These are phyloP conservation scores for Pandion haliaetus DNA, from an alignment of 2,113 vertebrate genomes.

Conservation along the genomic window DNA sequence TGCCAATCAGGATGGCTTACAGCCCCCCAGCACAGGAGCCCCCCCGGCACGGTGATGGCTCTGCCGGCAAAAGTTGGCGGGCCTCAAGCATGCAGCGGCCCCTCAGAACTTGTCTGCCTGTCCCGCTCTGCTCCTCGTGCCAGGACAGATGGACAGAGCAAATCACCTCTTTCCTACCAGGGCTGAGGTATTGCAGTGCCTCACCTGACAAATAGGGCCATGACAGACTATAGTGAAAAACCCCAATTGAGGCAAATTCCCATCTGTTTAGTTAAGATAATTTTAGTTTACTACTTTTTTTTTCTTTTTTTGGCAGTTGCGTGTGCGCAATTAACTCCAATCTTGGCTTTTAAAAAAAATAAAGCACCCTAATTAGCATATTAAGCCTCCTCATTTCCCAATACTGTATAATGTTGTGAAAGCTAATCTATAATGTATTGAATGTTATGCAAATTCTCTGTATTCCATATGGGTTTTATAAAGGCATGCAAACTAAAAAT, in stretches of 20 bases:
- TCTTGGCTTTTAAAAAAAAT: conserved; percentile 40
- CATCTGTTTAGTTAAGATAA: conserved; percentile 64
- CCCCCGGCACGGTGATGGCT: neutral
- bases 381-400: conserved; percentile 61
- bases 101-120: neutral
- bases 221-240: conserved; percentile 7
- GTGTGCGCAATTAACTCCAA: conserved; percentile 12
- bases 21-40: neutral
- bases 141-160: neutral
- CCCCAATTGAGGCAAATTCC: neutral
- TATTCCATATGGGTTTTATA: conserved; percentile 41
- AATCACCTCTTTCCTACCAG: neutral
- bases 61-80: neutral
- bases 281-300: conserved; percentile 30
- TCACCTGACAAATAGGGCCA: neutral
- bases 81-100: neutral
- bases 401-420: conserved; percentile 59
- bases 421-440: conserved; percentile 67
- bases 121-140: neutral
- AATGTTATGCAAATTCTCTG: conserved; percentile 56
- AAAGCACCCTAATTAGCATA: conserved; percentile 55
- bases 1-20: neutral
- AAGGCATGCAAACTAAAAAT: conserved; percentile 60
- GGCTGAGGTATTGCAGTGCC: neutral
- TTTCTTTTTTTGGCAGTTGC: neutral